Base-by-base conservation (phyloP, 2,888 invertebrate genomes). In the Diarsia mendica region DNA sequence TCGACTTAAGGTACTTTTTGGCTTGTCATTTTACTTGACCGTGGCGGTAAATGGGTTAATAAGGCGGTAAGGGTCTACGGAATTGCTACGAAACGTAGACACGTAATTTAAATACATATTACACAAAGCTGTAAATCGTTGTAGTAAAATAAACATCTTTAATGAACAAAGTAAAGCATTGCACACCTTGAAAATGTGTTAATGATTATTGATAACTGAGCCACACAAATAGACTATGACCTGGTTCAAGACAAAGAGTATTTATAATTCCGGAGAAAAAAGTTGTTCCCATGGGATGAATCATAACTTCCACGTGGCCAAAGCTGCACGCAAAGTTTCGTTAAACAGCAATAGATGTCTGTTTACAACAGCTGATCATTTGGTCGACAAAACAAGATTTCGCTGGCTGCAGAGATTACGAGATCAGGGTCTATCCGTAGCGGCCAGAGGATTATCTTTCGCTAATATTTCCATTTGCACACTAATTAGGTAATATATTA, bases 361-460 rank as follows among this genome's bases (percentile, higher is more conserved):
- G 75, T 75, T 44, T 60, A 49, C 11, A 28, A 28, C 33, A n/a
- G 15, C 23, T 20, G 51, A n/a, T 28, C 39, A 66, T 46, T 66
- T 51, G 20, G 23, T 53, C 6, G 20, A 67, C 9, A 58, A 66
- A 70, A 73, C 84, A 64, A 70, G 65, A 64, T 74, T 74, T 55
- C n/a, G 9, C 65, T 44, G 80, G 75, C 28, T 63, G n/a, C 39
- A 20, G 58, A 28, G 46, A 48, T 48, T 48, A 48, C 10, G 46
- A 58, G 61, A 63, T 53, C 74, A 66, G 67, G 63, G 84, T 79
- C 55, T 63, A 53, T 13, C 15, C 49, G 60, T 10, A 44, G 23
- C 68, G 66, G 61, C 66, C 63, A 51, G 39, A 3, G 23, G 28
- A 64, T 78, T 82, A 81, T 81, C 65, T 51, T 13, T 3, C 15